Evolutionary conservation across 2,113 vertebrate species (phyloP).

Genomic region (Bos indicus): DNA sequence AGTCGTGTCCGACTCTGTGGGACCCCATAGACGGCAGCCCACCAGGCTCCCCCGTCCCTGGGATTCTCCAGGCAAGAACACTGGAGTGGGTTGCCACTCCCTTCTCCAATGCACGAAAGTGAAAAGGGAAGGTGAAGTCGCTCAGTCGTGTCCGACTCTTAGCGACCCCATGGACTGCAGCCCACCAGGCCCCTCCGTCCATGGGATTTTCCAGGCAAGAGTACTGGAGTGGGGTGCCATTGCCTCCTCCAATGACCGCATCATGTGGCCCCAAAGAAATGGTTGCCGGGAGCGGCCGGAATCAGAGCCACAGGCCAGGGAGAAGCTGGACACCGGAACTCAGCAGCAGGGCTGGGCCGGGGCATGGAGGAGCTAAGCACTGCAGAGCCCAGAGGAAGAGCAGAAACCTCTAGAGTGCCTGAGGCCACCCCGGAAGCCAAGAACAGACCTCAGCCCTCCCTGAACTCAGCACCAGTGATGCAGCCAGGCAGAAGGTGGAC

Average conservation of each 20-base stretch:
- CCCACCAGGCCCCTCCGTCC: no score
- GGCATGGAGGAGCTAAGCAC: rapidly evolving
- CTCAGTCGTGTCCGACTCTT: no score
- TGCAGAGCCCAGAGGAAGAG: neutral
- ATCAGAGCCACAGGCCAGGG: neutral
- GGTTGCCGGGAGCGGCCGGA: neutral
- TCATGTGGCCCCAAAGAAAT: neutral
- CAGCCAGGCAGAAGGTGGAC: neutral
- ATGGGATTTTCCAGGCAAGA: no score
- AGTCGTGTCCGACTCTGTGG: no score
- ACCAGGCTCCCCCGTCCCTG: no score
- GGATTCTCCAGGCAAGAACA: no score
- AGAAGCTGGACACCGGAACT: rapidly evolving
- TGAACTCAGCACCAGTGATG: neutral
- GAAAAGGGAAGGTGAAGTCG: no score
- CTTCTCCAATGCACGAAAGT: no score
- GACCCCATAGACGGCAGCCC: no score
- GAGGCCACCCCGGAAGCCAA: neutral
- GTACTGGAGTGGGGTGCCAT: no score
- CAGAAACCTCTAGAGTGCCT: neutral
- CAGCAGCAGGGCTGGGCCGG: neutral
- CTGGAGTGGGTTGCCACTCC: no score
- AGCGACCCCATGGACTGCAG: no score
- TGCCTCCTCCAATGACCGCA: neutral
- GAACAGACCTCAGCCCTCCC: neutral